phyloP scores from a whole-genome alignment of 1,140 invertebrate genomes.

The Hestina assimilis region DNA sequence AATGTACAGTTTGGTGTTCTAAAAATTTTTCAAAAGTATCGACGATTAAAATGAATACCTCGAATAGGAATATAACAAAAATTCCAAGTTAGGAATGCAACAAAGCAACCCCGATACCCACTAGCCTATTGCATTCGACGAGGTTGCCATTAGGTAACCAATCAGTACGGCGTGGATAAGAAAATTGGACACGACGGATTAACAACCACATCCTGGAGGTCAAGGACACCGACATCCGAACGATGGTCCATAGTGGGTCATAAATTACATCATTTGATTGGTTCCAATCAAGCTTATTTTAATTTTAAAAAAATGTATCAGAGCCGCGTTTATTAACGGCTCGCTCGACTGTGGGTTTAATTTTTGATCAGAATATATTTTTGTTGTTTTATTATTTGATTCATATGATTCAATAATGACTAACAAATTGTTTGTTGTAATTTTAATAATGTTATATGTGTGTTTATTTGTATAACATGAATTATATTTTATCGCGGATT shows the following conservation, averaged over 20 bases:
- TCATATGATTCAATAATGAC: neutral
- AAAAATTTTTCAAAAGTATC: no score
- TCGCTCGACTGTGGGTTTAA: slow-evolving; percentile 14
- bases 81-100: slow-evolving; percentile 1
- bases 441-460: neutral
- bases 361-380: slow-evolving; percentile 1
- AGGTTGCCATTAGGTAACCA: slow-evolving; percentile 50
- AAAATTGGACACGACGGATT: slow-evolving; percentile 64
- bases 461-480: no score
- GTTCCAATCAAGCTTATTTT: slow-evolving; percentile 65
- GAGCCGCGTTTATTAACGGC: slow-evolving; percentile 41
- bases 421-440: neutral
- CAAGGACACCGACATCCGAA: slow-evolving; percentile 48
- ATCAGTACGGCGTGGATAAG: slow-evolving; percentile 56
- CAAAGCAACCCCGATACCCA: slow-evolving; percentile 12
- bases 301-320: slow-evolving; percentile 56
- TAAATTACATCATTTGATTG: slow-evolving; percentile 71
- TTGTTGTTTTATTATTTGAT: neutral
- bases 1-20: no score
- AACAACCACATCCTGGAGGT: slow-evolving; percentile 42
- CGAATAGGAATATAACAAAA: neutral
- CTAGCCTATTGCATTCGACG: slow-evolving; percentile 42
- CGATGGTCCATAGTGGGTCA: slow-evolving; percentile 50
- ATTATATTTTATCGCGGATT: no score
- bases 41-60: neutral